phyloP scores from a whole-genome alignment of 2,888 invertebrate genomes.

The Phymatocera aterrima region DNA sequence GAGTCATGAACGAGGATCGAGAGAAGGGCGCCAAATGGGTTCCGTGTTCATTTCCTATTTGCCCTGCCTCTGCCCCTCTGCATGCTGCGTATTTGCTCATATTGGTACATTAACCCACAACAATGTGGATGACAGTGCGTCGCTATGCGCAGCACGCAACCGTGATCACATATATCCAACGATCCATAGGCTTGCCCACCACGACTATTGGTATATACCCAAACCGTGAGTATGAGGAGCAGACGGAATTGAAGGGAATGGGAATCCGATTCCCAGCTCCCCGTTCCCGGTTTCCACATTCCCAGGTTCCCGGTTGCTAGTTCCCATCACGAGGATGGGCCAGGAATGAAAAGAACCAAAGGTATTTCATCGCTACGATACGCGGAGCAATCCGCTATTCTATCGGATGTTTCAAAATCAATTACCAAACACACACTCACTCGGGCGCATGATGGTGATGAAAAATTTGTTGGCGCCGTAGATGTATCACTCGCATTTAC shows the following conservation, averaged over 20 bases:
- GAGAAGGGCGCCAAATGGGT: slow-evolving; percentile 22
- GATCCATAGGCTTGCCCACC: slow-evolving; percentile 29
- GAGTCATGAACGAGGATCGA: not conserved
- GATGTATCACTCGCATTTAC: no score
- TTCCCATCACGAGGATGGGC: not conserved
- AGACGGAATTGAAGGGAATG: not conserved
- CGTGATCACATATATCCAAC: slow-evolving; percentile 40
- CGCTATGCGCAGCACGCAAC: slow-evolving; percentile 50
- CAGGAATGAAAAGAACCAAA: slow-evolving; percentile 29
- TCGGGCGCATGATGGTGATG: not conserved
- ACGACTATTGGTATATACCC: not conserved
- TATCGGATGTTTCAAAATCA: slow-evolving; percentile 14
- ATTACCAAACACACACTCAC: not conserved
- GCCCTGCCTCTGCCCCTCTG: no score
- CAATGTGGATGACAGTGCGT: slow-evolving; percentile 58
- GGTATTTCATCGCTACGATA: slow-evolving; percentile 7
- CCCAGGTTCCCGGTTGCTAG: no score
- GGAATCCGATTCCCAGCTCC: not conserved
- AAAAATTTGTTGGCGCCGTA: not conserved
- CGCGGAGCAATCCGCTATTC: not conserved
- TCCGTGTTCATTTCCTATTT: slow-evolving; percentile 43
- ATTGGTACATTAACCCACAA: slow-evolving; percentile 53
- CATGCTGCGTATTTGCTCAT: slow-evolving; percentile 24
- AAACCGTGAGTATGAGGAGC: not conserved
- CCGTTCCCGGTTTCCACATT: not conserved